These are phyloP conservation scores for Brachyptera risi DNA, from an alignment of 2,888 invertebrate genomes.

Conservation along the genomic window DNA sequence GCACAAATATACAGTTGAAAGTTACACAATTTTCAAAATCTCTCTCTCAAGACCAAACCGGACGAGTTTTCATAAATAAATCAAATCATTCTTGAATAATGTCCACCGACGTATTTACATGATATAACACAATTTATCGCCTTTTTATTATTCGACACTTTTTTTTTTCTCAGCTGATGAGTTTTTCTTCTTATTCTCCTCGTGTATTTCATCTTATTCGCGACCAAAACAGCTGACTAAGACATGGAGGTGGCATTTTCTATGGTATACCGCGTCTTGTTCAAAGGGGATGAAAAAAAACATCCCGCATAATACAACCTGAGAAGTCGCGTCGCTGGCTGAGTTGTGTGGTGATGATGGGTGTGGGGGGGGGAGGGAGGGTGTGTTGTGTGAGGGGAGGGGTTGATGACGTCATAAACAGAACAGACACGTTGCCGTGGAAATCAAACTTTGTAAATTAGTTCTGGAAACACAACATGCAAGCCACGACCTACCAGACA, in stretches of 20 bases:
- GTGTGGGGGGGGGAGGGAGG: background rate
- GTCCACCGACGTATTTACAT: background rate
- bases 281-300: background rate
- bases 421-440: constrained; percentile 14
- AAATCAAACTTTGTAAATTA: constrained; percentile 29
- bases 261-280: background rate
- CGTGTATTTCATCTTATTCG: constrained; percentile 4
- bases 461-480: constrained; percentile 14
- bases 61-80: too few species aligned
- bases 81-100: too few species aligned
- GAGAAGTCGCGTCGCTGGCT: background rate
- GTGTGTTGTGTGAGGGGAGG: background rate
- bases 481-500: background rate
- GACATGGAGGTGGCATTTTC: constrained; percentile 11
- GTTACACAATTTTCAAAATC: too few species aligned
- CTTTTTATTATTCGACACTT: constrained; percentile 5
- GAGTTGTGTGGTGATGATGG: background rate
- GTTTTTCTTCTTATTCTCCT: background rate
- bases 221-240: constrained; percentile 14
- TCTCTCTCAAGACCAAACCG: too few species aligned
- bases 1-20: too few species aligned
- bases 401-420: background rate
- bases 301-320: background rate
- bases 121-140: constrained; percentile 5
- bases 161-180: constrained; percentile 2